Percentiles rank a stretch among this genome's conserved stretches.
Conservation (phyloP, 2,113 vertebrate species). For the Sebastes fasciatus region DNA sequence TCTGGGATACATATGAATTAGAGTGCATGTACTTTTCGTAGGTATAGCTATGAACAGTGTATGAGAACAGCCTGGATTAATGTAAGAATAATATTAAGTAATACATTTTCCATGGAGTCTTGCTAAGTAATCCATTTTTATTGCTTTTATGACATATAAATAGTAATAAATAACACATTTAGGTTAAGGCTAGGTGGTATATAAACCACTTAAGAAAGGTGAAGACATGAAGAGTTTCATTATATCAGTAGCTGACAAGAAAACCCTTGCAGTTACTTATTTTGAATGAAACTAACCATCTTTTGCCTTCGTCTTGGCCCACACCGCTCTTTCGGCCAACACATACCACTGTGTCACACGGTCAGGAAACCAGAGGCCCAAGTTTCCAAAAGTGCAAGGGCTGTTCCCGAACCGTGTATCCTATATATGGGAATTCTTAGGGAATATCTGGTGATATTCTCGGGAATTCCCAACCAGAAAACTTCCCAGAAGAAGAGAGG, state of each 20-base stretch:
- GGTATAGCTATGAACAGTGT: too few species aligned
- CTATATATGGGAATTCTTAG: conserved; percentile 28
- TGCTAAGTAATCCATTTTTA: neutral
- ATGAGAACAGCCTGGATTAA: neutral
- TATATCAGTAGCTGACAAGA: neutral
- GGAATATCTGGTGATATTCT: conserved; percentile 45
- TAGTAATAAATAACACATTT: neutral
- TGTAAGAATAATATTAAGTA: neutral
- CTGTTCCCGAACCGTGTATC: conserved; percentile 9
- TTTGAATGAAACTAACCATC: neutral
- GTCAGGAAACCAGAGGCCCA: conserved; percentile 36
- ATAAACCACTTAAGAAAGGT: neutral
- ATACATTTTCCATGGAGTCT: neutral
- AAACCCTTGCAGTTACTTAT: neutral
- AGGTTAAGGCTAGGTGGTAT: neutral
- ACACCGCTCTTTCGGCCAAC: neutral
- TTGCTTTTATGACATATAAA: neutral
- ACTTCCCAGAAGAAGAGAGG: conserved; percentile 55
- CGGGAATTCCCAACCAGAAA: conserved; percentile 57
- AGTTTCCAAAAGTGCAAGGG: conserved; percentile 11
- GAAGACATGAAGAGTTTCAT: neutral
- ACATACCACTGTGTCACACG: conserved; percentile 13
- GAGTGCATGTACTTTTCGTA: too few species aligned
- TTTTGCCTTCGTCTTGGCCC: neutral
- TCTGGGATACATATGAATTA: too few species aligned